Conservation (phyloP, 2,797 vertebrate genomes). For the Pagetopsis macropterus region DNA sequence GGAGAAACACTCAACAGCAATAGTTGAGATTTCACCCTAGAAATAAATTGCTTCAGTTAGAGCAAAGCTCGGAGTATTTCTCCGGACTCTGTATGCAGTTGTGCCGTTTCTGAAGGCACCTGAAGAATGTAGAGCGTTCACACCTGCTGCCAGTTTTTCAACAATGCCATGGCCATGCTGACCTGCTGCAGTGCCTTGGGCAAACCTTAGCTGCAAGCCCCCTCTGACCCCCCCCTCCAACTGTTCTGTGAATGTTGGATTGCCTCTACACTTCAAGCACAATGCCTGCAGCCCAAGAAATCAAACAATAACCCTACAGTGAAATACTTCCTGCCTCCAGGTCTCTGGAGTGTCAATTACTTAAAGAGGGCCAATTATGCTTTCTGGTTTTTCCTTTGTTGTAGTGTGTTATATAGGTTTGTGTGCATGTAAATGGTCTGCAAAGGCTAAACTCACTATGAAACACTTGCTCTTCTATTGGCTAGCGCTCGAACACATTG, state of each 20-base stretch:
- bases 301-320: background rate
- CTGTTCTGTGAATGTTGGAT: background rate
- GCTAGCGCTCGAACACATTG: too few relatives aligned
- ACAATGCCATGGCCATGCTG: background rate
- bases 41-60: background rate
- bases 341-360: background rate
- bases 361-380: background rate
- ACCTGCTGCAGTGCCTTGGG: background rate
- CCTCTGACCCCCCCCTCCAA: background rate
- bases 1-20: background rate
- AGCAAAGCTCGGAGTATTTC: background rate
- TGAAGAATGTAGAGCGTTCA: background rate
- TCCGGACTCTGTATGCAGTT: background rate
- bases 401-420: too few relatives aligned
- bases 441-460: too few relatives aligned
- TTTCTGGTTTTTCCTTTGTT: too few relatives aligned
- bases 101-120: background rate
- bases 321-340: background rate
- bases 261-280: slow-evolving; percentile 7
- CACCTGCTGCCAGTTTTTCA: slow-evolving; percentile 6
- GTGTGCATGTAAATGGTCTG: too few relatives aligned
- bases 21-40: background rate
- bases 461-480: too few relatives aligned
- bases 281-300: slow-evolving; percentile 6
- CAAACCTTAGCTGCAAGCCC: slow-evolving; percentile 2